Evolutionary conservation across 2,888 invertebrate species (phyloP), one percentile per base, ranked within the genome.

Genomic region (Muschampia plurimacula): DNA sequence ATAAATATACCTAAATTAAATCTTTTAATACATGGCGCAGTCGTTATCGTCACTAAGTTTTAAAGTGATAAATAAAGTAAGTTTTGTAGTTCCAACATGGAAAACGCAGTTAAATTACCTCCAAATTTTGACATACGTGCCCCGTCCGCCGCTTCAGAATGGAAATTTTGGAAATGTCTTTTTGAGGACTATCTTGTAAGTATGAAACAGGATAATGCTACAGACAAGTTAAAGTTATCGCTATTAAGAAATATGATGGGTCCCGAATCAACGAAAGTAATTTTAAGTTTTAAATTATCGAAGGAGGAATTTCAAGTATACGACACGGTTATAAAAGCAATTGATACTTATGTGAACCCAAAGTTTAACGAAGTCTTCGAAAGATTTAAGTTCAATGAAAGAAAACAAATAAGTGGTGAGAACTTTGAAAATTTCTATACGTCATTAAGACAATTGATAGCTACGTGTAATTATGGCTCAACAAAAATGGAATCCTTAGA

Each of bases 361-460:
- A 49, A 49, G n/a, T n/a, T n/a, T 49, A 49, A 49, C 10, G 49
- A 49, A n/a, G 49, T 49, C n/a, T 49, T 49, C 49, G 49, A 49
- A 49, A 49, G 49, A 10, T 49, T 49, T n/a, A 49, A 49, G n/a
- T 49, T 49, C 7, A 49, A 49, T 8, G 49, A 49, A 15, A 49
- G 49, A 49, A 49, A 49, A n/a, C 49, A 49, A 49, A 49, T n/a
- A n/a, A n/a, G 8, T 49, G 49, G 49, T n/a, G 15, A 49, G 15
- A 52, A 52, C n/a, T 52, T 52, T 52, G 52, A 52, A n/a, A 52
- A 52, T 52, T 52, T 52, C 8, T 52, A 52, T 7, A 52, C 52
- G 52, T 52, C 52, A 52, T n/a, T 52, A n/a, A 52, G 52, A 52
- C 52, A 52, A 52, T 52, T 52, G 7, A 52, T 52, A 2, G 6